These are phyloP conservation scores for Pegoplata infirma DNA, from an alignment of 2,888 invertebrate genomes.

Conservation along the genomic window DNA sequence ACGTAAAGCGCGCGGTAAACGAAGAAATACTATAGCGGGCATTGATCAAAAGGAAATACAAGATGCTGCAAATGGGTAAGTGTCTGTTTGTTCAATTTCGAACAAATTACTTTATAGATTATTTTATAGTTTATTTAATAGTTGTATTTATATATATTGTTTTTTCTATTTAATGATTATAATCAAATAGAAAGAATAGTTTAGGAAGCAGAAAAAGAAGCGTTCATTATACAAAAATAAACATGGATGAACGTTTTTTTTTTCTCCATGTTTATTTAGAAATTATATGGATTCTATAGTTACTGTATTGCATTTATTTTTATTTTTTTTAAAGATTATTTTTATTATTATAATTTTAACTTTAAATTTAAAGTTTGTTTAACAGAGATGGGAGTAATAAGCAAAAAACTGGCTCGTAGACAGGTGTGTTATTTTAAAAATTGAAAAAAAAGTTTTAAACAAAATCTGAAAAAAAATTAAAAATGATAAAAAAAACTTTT, in stretches of 20 bases:
- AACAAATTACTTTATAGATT: too few species aligned
- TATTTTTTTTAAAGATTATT: background rate
- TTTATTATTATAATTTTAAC: background rate
- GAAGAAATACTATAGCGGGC: constrained; percentile 94
- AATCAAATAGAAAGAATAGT: background rate
- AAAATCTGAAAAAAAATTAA: too few species aligned
- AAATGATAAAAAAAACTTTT: too few species aligned
- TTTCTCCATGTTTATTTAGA: background rate
- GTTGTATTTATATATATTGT: background rate
- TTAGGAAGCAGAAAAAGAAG: background rate
- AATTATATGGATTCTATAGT: too few species aligned
- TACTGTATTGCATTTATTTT: constrained; percentile 44
- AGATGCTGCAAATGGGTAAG: constrained; percentile 91
- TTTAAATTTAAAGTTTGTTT: background rate
- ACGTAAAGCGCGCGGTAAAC: constrained; percentile 87
- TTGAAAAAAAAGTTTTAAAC: too few species aligned
- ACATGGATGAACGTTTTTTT: background rate
- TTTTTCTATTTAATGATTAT: background rate
- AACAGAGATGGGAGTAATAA: background rate
- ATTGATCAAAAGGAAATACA: constrained; percentile 93
- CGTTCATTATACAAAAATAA: background rate
- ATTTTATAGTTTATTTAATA: too few species aligned
- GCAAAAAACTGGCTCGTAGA: too few species aligned
- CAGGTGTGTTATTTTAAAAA: too few species aligned
- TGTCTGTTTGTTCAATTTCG: too few species aligned